These are phyloP conservation scores for Botrylloides violaceus DNA, from an alignment of 23 tunicate species.

Conservation along the genomic window DNA sequence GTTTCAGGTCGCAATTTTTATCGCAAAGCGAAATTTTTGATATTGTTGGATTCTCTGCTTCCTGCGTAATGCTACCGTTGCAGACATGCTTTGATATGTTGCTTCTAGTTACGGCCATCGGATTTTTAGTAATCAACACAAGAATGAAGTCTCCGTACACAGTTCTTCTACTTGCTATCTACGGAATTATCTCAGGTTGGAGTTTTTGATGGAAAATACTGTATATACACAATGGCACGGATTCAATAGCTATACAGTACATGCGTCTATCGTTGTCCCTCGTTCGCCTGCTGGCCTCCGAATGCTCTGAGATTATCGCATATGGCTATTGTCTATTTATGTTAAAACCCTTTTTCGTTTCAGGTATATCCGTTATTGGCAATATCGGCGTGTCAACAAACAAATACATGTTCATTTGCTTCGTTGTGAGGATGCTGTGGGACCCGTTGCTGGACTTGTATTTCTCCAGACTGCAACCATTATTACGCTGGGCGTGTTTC, in stretches of 20 bases:
- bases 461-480: conserved; percentile 10
- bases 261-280: too few relatives aligned
- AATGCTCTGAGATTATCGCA: neutral
- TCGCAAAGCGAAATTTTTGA: conserved; percentile 13
- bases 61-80: neutral
- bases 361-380: conserved; percentile 11
- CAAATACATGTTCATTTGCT: neutral
- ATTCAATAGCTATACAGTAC: too few relatives aligned
- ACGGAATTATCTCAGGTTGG: conserved; percentile 9
- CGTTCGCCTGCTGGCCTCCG: neutral
- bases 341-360: too few relatives aligned
- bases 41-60: neutral
- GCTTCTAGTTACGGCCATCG: neutral
- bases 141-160: conserved; percentile 5
- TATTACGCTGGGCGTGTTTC: conserved; percentile 10
- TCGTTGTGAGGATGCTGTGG: conserved; percentile 13
- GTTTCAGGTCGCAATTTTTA: conserved; percentile 8
- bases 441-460: conserved; percentile 5
- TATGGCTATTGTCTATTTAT: neutral
- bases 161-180: neutral
- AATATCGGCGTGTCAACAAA: neutral
- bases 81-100: neutral
- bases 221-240: too few relatives aligned
- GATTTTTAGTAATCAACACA: neutral
- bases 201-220: too few relatives aligned